Evolutionary conservation across 37 sponge, comb jelly and placozoan genomes (phyloP).

Genomic region (Cliona cf. orientalis): DNA sequence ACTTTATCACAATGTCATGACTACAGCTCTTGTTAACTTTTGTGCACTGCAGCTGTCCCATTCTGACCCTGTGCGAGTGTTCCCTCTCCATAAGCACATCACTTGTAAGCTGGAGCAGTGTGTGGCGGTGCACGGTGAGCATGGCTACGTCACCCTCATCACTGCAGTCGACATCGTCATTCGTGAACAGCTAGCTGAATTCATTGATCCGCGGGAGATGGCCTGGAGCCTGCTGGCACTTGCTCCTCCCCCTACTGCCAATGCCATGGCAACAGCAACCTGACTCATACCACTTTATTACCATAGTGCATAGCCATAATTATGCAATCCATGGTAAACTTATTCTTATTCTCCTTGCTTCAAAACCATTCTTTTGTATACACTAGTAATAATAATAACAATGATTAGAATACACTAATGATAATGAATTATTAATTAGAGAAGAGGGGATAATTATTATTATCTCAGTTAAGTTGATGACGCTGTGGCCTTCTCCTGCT

Average conservation of each 20-base stretch:
- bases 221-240: constrained; percentile 18
- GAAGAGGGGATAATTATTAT: not conserved
- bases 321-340: too few relatives aligned
- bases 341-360: not conserved
- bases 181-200: constrained; percentile 43
- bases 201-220: constrained; percentile 21
- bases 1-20: too few relatives aligned
- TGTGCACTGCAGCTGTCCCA: constrained; percentile 50
- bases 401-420: not conserved
- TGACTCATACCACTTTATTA: too few relatives aligned
- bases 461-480: constrained; percentile 13
- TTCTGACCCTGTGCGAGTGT: constrained; percentile 57
- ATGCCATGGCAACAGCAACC: too few relatives aligned
- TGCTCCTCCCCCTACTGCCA: too few relatives aligned
- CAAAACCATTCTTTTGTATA: not conserved
- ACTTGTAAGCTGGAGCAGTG: constrained; percentile 56
- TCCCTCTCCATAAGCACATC: constrained; percentile 45
- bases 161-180: constrained; percentile 30
- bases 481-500: constrained; percentile 48
- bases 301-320: too few relatives aligned
- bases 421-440: not conserved
- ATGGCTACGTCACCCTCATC: constrained; percentile 36
- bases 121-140: constrained; percentile 20
- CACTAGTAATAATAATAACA: not conserved
- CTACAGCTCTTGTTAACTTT: too few relatives aligned